Base-by-base conservation (phyloP, 2,888 invertebrate genomes). In the Acrobasis repandana region DNA sequence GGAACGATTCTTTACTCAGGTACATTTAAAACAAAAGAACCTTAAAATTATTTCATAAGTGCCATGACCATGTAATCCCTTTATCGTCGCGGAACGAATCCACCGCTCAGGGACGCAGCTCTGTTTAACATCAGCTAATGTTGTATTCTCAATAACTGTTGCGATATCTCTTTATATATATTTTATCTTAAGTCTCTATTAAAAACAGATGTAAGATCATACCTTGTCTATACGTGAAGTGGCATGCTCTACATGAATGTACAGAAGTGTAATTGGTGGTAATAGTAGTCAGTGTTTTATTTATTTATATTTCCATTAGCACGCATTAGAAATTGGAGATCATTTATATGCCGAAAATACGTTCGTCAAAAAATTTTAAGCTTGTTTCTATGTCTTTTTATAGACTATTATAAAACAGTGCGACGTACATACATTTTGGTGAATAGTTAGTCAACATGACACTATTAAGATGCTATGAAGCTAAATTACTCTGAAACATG, bases 1-100 rank as follows among this genome's bases (percentile, higher is more conserved):
- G 69, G 91, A 91, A 74, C 84, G 91, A 65, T 92, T 92, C 78
- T 91, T 92, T 67, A 83, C 83, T 72, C 87, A 91, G 92, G 92
- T 91, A 85, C 67, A 63, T 59, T 48, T 61, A 62, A 51, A 61
- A 51, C 49, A 38, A 16, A 34, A 18, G 18, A 43, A 51, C 10
- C 38, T 59, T n/a, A 43, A 28, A 50, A 46, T 51, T 14, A 28
- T 28, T 33, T 46, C 6, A 52, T 38, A 52, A 46, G 52, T 52
- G 43, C 51, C 81, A 78, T 80, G 80, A 80, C 84, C 80, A 74
- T 65, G 75, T 86, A 87, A 86, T 86, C 85, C 82, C 79, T 86
- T 88, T 88, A 90, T 89, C 88, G 80, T 78, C 75, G 78, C 80
- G 84, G 77, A 86, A 85, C 86, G 79, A 84, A 85, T 83, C 77